Evolutionary conservation across 2,888 invertebrate genomes (phyloP).

Genomic region (Lamellibrachia columna): DNA sequence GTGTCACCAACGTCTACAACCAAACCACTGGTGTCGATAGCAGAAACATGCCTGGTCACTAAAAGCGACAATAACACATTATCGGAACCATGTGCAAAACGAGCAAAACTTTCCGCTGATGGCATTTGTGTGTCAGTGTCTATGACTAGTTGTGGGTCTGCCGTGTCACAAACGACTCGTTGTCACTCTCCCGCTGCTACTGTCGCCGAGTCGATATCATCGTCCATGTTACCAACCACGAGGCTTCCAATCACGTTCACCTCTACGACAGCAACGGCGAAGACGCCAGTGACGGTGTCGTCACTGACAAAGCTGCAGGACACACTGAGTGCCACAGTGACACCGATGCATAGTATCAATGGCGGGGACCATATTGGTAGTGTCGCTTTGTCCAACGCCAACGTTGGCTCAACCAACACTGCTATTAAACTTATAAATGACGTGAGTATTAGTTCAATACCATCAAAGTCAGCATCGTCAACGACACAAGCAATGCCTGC

Average conservation of each 20-base stretch:
- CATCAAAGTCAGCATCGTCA: background rate
- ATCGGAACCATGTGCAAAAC: background rate
- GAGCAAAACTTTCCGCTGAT: background rate
- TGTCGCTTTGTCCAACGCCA: background rate
- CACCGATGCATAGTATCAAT: background rate
- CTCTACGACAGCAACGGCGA: background rate
- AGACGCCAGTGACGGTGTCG: background rate
- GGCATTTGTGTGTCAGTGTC: background rate
- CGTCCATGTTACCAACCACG: background rate
- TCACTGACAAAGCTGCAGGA: background rate
- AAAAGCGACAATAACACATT: background rate
- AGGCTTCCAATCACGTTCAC: background rate
- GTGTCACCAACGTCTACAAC: background rate
- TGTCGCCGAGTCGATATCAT: background rate
- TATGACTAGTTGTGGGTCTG: background rate
- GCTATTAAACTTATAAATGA: constrained; percentile 6
- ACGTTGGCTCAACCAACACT: background rate
- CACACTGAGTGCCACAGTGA: background rate
- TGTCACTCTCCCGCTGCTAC: background rate
- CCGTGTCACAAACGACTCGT: constrained; percentile 25
- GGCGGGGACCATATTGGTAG: background rate
- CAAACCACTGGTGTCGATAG: background rate
- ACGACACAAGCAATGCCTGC: constrained; percentile 17
- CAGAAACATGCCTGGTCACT: background rate
- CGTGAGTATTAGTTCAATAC: constrained; percentile 20